Conservation (phyloP, 2,888 invertebrate species). For the Harpalus rubripes region DNA sequence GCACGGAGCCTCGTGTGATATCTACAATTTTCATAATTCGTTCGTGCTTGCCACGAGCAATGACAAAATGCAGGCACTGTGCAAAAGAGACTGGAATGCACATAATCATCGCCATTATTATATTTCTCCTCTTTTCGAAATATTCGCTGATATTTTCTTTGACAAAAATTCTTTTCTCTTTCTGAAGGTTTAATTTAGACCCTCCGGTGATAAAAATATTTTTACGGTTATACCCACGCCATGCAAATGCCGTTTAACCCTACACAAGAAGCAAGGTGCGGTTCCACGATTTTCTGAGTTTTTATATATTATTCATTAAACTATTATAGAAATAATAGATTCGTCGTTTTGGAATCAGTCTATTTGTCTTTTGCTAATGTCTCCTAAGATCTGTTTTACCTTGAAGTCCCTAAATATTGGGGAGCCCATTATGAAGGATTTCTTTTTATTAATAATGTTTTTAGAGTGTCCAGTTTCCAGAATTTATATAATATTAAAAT, state of each 20-base stretch:
- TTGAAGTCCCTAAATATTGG: too few species aligned
- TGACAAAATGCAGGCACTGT: slow-evolving; percentile 64
- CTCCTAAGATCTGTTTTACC: too few species aligned
- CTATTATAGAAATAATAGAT: too few species aligned
- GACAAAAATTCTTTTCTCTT: slow-evolving; percentile 48
- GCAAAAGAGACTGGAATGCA: slow-evolving; percentile 58
- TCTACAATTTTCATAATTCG: slow-evolving; percentile 65
- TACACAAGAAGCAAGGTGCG: background rate
- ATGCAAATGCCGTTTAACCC: slow-evolving; percentile 23
- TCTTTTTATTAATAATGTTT: too few species aligned
- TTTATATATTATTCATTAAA: too few species aligned
- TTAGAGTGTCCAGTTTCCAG: too few species aligned
- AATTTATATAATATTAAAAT: too few species aligned
- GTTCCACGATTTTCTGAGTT: background rate
- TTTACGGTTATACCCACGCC: slow-evolving; percentile 37
- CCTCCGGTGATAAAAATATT: slow-evolving; percentile 13
- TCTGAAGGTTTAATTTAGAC: slow-evolving; percentile 18
- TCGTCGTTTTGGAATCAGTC: too few species aligned
- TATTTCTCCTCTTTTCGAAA: slow-evolving; percentile 46
- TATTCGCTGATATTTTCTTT: slow-evolving; percentile 47
- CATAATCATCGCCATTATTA: slow-evolving; percentile 35
- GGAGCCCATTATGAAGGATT: too few species aligned
- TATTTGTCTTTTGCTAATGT: too few species aligned
- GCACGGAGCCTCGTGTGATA: slow-evolving; percentile 50
- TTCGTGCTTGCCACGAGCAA: slow-evolving; percentile 65